Conservation (phyloP, 2,797 vertebrate species). For the Sebastes paucispinis region DNA sequence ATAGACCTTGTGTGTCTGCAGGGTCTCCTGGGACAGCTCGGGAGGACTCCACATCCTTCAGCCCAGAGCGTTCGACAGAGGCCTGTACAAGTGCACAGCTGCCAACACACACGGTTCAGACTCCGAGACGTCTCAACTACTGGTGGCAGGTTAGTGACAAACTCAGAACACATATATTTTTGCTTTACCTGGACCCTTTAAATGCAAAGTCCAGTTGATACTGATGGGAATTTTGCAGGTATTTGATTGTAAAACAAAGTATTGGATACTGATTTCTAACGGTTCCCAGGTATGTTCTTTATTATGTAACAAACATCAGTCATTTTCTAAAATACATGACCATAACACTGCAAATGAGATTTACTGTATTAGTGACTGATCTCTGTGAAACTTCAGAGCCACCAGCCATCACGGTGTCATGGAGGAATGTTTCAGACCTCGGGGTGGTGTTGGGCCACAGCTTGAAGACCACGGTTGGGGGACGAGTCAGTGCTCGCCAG, state of each 20-base stretch:
- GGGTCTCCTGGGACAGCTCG: constrained; percentile 76
- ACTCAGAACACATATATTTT: background rate
- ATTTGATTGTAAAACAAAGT: background rate
- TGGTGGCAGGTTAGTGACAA: constrained; percentile 82
- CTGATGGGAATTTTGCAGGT: background rate
- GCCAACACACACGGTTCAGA: constrained; percentile 83
- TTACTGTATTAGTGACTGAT: background rate
- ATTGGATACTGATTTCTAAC: background rate
- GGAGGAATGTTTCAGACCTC: constrained; percentile 77
- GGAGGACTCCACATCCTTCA: constrained; percentile 81
- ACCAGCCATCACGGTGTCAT: constrained; percentile 81
- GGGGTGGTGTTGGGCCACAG: constrained; percentile 43
- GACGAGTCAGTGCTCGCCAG: constrained; percentile 68
- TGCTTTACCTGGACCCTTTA: background rate
- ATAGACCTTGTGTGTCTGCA: constrained; percentile 38
- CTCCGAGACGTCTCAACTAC: constrained; percentile 79
- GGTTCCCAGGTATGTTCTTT: background rate
- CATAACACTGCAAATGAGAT: background rate
- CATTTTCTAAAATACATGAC: background rate
- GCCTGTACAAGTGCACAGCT: constrained; percentile 85
- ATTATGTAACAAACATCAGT: background rate
- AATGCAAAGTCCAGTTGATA: background rate
- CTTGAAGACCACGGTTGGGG: constrained; percentile 80
- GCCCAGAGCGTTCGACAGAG: constrained; percentile 81
- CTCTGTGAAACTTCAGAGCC: constrained; percentile 74